Evolutionary conservation across 2,113 vertebrate species (phyloP).

Genomic region (Bambusicola thoracicus): DNA sequence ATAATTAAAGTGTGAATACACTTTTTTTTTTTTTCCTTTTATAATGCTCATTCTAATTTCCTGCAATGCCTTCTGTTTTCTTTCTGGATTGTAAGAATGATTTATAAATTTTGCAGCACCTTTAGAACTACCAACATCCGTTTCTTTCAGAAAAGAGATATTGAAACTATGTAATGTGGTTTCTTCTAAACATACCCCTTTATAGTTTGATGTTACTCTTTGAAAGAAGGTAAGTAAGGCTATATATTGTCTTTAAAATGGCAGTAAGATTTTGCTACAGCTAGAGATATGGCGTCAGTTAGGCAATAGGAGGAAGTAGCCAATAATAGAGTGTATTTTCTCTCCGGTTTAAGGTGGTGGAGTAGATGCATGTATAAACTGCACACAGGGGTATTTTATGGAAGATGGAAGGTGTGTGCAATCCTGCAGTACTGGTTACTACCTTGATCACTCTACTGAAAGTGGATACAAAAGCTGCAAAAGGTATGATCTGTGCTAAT

Average conservation of each 20-base stretch:
- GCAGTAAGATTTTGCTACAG: neutral
- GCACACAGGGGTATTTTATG: slow-evolving; percentile 88
- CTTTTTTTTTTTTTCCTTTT: neutral
- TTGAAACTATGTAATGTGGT: neutral
- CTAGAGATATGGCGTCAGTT: neutral
- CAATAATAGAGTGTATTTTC: neutral
- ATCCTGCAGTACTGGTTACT: slow-evolving; percentile 88
- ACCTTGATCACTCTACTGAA: slow-evolving; percentile 86
- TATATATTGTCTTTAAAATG: neutral
- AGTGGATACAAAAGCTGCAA: slow-evolving; percentile 87
- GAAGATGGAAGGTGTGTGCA: slow-evolving; percentile 94
- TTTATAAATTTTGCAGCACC: neutral
- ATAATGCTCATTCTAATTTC: neutral
- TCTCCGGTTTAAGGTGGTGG: slow-evolving; percentile 84
- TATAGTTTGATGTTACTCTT: neutral
- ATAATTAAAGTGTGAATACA: neutral
- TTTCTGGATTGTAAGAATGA: neutral
- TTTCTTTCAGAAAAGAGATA: neutral
- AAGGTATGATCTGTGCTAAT: slow-evolving; percentile 73
- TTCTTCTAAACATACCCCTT: neutral
- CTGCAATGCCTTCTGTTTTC: neutral
- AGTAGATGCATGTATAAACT: slow-evolving; percentile 90
- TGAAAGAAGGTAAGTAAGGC: neutral
- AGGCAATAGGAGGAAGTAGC: neutral
- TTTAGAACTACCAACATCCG: neutral